Base-by-base conservation (phyloP, 2,888 invertebrate genomes). In the Archips xylosteana region DNA sequence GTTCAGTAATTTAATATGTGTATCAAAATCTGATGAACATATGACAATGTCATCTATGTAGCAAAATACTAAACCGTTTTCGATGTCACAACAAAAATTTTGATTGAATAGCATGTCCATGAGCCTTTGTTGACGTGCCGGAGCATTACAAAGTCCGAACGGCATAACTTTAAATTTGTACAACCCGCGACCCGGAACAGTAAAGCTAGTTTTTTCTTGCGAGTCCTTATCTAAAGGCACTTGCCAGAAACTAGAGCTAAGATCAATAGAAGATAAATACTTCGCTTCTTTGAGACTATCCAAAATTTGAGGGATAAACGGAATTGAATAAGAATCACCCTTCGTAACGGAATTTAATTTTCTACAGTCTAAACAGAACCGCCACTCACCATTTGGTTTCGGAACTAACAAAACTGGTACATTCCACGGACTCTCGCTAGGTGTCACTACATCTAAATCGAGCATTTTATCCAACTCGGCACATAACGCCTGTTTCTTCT, bases 21-120 rank as follows among this genome's bases (percentile, higher is more conserved):
- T 72, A 3, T 77, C 66, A 62, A 70, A 76, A 63, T 64, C 62
- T 10, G 47, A 45, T 8, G 62, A 63, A 12, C 70, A 70, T 13
- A 78, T 49, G 5, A 78, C 61, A 12, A 76, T 73, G n/a, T 77
- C 76, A 75, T 77, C 77, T 6, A 77, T 23, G 32, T 76, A 78
- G 15, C 65, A 64, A 60, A 71, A 78, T 8, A 77, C 72, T 23
- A 51, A 8, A 65, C 36, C 54, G 6, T 62, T 62, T n/a, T 10
- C n/a, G 1, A 62, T 10, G 15, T 62, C 62, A 62, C 62, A 45
- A 10, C 62, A 62, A 32, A 62, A 62, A 9, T 4, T 13, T 1
- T 13, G 6, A 5, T 45, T 45, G 23, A 64, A 65, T 47, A 71
- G 10, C n/a, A 6, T 12, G 23, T 39, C 67, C 76, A 75, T 63